Evolutionary conservation across 1,140 invertebrate species (phyloP).

Genomic region (Orussus abietinus): DNA sequence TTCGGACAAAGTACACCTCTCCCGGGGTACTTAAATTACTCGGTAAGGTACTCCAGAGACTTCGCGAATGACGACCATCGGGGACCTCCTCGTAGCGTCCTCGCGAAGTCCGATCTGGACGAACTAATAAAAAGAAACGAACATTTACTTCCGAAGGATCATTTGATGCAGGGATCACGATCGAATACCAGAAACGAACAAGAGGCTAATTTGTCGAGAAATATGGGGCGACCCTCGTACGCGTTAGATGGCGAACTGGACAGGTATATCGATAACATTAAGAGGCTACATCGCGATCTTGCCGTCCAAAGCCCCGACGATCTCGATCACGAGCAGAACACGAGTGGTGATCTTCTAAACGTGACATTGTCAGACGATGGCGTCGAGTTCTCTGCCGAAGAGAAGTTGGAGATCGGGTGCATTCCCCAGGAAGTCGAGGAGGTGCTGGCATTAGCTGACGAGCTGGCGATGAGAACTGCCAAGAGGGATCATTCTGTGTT

Average conservation of each 20-base stretch:
- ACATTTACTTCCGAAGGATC: constrained; percentile 2
- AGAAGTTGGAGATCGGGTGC: constrained; percentile 14
- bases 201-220: no score
- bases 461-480: constrained; percentile 19
- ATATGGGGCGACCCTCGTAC: constrained; percentile 1
- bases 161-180: no score
- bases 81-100: no score
- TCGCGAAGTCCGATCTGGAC: constrained; percentile 2
- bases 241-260: constrained; percentile 34
- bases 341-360: constrained; percentile 40
- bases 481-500: background rate
- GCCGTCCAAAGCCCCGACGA: constrained; percentile 29
- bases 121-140: constrained; percentile 1
- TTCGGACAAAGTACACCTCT: constrained; percentile 3
- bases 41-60: background rate
- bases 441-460: constrained; percentile 22
- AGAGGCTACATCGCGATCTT: constrained; percentile 27
- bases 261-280: constrained; percentile 38
- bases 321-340: constrained; percentile 37
- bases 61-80: constrained; percentile 5
- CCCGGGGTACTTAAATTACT: constrained; percentile 16
- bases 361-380: constrained; percentile 36
- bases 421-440: constrained; percentile 14
- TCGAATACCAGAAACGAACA: no score
- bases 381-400: constrained; percentile 11